These are phyloP conservation scores for Cyprinodon brontotheroides DNA, from an alignment of 2,113 vertebrate genomes.

Conservation along the genomic window DNA sequence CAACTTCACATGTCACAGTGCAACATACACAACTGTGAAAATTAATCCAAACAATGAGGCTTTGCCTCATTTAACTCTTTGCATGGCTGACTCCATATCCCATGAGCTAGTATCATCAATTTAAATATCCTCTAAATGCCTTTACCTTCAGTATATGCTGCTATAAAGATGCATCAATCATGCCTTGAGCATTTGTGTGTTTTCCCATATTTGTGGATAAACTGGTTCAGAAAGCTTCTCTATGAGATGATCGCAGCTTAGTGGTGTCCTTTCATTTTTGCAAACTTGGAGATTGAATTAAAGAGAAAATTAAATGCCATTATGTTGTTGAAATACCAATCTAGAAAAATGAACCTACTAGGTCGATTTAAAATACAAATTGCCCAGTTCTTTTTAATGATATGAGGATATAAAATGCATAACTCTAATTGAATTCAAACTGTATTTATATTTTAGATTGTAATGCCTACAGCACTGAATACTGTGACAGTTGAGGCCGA, in stretches of 20 bases:
- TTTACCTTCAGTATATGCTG: conserved; percentile 35
- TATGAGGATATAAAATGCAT: neutral
- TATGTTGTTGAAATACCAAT: neutral
- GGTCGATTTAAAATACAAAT: neutral
- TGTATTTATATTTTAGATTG: neutral
- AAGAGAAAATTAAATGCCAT: conserved; percentile 42
- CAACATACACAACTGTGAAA: conserved; percentile 18
- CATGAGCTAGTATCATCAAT: conserved; percentile 29
- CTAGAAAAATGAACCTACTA: neutral
- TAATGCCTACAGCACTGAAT: neutral
- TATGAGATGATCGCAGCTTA: conserved; percentile 28
- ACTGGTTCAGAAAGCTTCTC: conserved; percentile 31
- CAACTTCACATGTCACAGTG: conserved; percentile 1
- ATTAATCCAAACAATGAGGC: neutral
- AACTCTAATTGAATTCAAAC: neutral
- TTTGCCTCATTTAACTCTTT: conserved; percentile 19
- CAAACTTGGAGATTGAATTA: conserved; percentile 28
- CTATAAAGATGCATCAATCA: conserved; percentile 46
- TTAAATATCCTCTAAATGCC: conserved; percentile 39
- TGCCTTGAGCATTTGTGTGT: conserved; percentile 9
- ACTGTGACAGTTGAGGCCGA: conserved; percentile 28
- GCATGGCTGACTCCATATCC: conserved; percentile 18
- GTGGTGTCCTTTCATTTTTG: conserved; percentile 31
- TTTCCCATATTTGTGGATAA: conserved; percentile 31
- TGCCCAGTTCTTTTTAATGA: neutral